Percentiles rank a stretch among this genome's conserved stretches.
Conservation (phyloP, 1,140 invertebrate genomes). For the Drosophila murphyi region DNA sequence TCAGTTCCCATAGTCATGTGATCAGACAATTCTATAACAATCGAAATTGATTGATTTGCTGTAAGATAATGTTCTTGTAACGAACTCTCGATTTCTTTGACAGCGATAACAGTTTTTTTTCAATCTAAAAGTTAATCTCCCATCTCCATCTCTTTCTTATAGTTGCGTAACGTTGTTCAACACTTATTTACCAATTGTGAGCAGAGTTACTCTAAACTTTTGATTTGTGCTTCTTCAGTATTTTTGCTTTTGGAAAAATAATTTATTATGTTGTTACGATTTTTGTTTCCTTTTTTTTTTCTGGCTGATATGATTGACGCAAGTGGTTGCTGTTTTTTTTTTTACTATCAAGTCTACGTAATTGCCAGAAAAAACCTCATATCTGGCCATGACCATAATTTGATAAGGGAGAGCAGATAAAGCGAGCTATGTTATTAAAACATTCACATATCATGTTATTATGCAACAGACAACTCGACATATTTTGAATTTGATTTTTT, state of each 20-base stretch:
- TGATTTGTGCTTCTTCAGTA: background rate
- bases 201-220: background rate
- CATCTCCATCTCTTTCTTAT: background rate
- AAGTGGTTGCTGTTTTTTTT: constrained; percentile 5
- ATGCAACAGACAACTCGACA: background rate
- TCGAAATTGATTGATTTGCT: no score
- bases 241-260: background rate
- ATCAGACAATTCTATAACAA: no score
- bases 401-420: constrained; percentile 23
- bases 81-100: constrained; percentile 15
- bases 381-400: constrained; percentile 21
- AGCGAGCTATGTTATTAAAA: constrained; percentile 11
- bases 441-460: background rate
- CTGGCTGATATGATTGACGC: constrained; percentile 26
- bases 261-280: constrained; percentile 22
- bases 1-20: no score
- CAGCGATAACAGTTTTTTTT: constrained; percentile 6
- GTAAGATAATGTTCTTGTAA: constrained; percentile 6
- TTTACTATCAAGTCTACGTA: constrained; percentile 8
- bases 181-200: background rate
- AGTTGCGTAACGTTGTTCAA: background rate
- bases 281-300: constrained; percentile 12
- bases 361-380: constrained; percentile 16
- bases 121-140: constrained; percentile 15
- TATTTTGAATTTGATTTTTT: background rate